Evolutionary conservation across 2,797 vertebrate species (phyloP).

Genomic region (Pteropus rufus): DNA sequence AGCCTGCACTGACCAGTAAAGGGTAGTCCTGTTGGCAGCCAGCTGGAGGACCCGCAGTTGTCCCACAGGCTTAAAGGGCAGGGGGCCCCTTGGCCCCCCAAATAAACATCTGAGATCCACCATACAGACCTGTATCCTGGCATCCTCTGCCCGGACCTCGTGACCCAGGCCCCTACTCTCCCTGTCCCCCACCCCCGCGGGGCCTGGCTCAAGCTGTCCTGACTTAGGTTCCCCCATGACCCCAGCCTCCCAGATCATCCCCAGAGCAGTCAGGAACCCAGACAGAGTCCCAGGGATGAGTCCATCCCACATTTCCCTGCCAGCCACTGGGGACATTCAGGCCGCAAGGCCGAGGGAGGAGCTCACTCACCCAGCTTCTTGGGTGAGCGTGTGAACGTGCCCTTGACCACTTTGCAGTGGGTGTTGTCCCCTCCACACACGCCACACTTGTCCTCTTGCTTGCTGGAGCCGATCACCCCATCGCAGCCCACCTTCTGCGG

Average conservation of each 20-base stretch:
- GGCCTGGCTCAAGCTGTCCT: too few relatives aligned
- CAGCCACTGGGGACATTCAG: neutral
- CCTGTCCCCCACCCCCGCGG: too few relatives aligned
- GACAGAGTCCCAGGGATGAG: neutral
- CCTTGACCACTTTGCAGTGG: conserved; percentile 94
- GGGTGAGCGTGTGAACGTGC: conserved; percentile 89
- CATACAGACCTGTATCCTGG: too few relatives aligned
- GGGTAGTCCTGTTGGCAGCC: neutral
- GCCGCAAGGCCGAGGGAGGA: rapidly evolving
- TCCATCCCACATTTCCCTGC: rapidly evolving
- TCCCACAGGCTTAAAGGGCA: too few relatives aligned
- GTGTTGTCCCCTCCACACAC: conserved; percentile 95
- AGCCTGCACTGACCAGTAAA: neutral
- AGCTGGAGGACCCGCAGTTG: neutral
- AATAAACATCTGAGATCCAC: neutral
- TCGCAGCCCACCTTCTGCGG: conserved; percentile 97
- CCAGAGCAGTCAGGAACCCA: neutral
- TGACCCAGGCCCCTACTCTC: too few relatives aligned
- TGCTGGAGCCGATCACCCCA: conserved; percentile 90
- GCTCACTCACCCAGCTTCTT: conserved; percentile 92
- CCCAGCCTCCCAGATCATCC: neutral
- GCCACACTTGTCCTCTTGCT: conserved; percentile 97
- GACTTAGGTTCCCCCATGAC: neutral
- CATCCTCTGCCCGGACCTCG: neutral
- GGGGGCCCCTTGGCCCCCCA: neutral